Percentiles rank a stretch among this genome's conserved stretches.
Evolutionary conservation across 2,888 invertebrate genomes (phyloP).

Genomic region (Drosophila meridiana): DNA sequence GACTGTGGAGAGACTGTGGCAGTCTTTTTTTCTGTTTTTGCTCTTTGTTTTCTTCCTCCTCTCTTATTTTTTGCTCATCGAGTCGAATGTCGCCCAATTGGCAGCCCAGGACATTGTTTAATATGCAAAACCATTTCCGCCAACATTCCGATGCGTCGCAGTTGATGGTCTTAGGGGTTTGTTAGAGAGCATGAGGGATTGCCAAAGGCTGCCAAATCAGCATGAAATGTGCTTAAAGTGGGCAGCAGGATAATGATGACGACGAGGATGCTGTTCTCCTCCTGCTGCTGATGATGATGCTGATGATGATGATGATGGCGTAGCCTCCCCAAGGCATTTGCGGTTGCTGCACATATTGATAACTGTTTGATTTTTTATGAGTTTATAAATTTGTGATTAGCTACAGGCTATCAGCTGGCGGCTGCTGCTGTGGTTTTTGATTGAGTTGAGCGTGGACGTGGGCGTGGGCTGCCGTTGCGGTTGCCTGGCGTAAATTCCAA

Average conservation of each 20-base stretch:
- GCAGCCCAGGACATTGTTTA: conserved; percentile 77
- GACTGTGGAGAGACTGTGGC: conserved; percentile 22
- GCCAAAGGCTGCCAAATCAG: conserved; percentile 70
- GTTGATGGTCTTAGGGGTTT: conserved; percentile 28
- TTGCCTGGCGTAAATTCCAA: conserved; percentile 27
- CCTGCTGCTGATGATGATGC: conserved; percentile 11
- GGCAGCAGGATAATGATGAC: conserved; percentile 28
- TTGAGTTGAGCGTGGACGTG: conserved; percentile 24
- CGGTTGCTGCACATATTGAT: conserved; percentile 74
- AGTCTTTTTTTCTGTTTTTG: conserved; percentile 25
- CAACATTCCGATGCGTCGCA: conserved; percentile 60
- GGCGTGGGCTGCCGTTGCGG: conserved; percentile 3
- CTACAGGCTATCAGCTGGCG: conserved; percentile 41
- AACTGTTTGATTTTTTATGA: conserved; percentile 81
- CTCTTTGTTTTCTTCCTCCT: conserved; percentile 1
- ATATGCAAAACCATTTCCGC: conserved; percentile 81
- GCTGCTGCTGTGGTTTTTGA: conserved; percentile 31
- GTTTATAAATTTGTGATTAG: conserved; percentile 81
- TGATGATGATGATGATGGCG: conserved; percentile 20
- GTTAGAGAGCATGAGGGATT: conserved; percentile 37
- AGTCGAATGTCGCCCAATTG: conserved; percentile 75
- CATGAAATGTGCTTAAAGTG: conserved; percentile 73
- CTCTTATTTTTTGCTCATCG: conserved; percentile 11
- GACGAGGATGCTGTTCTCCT: conserved; percentile 7
- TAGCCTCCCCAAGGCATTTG: conserved; percentile 34